Conservation (phyloP, 2,888 invertebrate species). For the Seira ritae region DNA sequence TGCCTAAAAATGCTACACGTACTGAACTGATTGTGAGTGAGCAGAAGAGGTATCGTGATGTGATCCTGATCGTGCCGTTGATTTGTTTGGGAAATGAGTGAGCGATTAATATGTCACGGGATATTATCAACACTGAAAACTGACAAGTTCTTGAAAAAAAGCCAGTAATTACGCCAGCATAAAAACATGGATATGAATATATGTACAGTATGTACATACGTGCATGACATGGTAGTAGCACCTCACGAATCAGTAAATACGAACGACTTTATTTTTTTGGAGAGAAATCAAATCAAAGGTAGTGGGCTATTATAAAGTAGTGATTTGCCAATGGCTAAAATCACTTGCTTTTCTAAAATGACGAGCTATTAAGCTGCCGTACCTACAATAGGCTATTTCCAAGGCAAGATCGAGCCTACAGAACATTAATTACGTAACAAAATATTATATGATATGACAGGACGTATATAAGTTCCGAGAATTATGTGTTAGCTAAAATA, state of each 20-base stretch:
- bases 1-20: no score
- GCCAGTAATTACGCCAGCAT: slow-evolving; percentile 41
- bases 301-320: neutral
- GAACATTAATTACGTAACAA: no score
- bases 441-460: no score
- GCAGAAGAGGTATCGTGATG: no score
- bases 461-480: no score
- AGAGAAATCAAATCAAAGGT: neutral
- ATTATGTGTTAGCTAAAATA: no score
- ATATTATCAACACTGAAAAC: slow-evolving; percentile 60
- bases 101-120: slow-evolving; percentile 61
- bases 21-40: no score
- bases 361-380: neutral
- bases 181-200: no score
- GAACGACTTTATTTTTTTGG: neutral
- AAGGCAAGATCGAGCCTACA: no score
- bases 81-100: slow-evolving; percentile 34
- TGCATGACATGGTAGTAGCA: no score
- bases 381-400: no score
- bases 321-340: neutral
- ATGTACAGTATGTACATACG: no score
- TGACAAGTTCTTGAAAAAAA: slow-evolving; percentile 53
- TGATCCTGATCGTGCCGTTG: neutral
- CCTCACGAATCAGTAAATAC: neutral
- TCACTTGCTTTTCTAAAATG: neutral